Conservation (phyloP, 2,888 invertebrate genomes). For the Argyra leucocephala region DNA sequence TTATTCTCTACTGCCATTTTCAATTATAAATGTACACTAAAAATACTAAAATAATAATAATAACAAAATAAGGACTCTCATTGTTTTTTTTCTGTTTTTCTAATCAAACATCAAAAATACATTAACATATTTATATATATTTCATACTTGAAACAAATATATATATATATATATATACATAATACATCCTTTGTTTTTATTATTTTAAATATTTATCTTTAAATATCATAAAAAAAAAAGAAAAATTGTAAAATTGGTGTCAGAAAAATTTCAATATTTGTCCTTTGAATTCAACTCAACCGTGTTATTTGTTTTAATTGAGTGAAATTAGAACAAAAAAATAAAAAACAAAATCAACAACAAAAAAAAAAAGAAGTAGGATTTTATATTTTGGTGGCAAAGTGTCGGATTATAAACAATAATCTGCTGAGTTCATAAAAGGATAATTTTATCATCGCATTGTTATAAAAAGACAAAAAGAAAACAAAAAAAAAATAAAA, state of each 20-base stretch:
- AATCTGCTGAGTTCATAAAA: neutral
- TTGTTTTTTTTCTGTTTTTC: no score
- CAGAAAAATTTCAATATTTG: neutral
- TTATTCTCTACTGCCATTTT: no score
- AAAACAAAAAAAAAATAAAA: no score
- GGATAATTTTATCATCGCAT: neutral
- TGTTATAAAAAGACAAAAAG: no score
- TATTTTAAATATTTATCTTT: neutral
- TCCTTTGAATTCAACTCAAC: neutral
- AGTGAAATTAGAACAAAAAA: neutral
- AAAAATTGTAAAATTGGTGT: neutral
- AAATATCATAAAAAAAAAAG: neutral
- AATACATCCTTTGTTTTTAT: no score
- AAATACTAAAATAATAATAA: no score
- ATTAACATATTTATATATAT: no score
- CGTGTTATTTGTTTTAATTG: slow-evolving; percentile 1
- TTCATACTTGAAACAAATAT: no score
- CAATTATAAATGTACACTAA: no score
- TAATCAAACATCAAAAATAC: no score
- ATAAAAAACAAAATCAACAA: neutral
- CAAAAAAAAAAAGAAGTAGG: neutral
- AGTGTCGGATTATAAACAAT: neutral
- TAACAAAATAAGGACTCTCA: no score
- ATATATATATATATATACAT: no score
- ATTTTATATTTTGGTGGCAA: neutral